A percentile compares a stretch with the other conserved stretches of the same genome.
Conservation (phyloP, 2,113 vertebrate genomes). For the Zapornia atra region DNA sequence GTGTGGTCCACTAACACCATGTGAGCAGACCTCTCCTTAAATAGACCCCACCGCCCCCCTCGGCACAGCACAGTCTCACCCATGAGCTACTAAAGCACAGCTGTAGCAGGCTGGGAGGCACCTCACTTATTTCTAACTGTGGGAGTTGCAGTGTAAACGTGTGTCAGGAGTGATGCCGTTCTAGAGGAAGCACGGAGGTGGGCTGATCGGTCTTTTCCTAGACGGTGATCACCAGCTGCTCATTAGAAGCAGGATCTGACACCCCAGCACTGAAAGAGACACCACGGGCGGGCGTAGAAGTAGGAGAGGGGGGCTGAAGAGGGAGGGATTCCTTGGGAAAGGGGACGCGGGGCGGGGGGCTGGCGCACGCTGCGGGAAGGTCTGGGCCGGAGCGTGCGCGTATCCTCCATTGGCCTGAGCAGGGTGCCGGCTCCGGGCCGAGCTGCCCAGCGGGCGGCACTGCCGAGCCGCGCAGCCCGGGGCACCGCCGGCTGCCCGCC, state of each 20-base stretch:
- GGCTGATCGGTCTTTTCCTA: background rate
- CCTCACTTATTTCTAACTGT: background rate
- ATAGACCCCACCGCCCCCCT: background rate
- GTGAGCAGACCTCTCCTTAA: background rate
- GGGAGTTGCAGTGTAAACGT: background rate
- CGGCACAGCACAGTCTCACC: rapidly evolving
- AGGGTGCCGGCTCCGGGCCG: no score
- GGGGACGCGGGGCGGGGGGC: background rate
- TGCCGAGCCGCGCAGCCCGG: background rate
- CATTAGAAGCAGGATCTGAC: background rate
- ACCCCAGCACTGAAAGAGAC: background rate
- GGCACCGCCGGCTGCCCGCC: background rate
- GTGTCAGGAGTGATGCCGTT: background rate
- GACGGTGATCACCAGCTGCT: background rate
- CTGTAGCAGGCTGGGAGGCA: background rate
- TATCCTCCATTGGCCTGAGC: background rate
- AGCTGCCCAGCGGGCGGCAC: background rate
- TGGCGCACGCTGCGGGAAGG: rapidly evolving
- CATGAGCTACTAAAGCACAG: no score
- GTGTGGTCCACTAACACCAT: no score
- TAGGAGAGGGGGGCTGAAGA: background rate
- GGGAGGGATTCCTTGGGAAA: background rate
- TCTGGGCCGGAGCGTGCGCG: rapidly evolving
- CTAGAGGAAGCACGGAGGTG: background rate
- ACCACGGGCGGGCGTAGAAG: background rate